Evolutionary conservation across 2,113 vertebrate genomes (phyloP).

Genomic region (Puffinus mauretanicus): DNA sequence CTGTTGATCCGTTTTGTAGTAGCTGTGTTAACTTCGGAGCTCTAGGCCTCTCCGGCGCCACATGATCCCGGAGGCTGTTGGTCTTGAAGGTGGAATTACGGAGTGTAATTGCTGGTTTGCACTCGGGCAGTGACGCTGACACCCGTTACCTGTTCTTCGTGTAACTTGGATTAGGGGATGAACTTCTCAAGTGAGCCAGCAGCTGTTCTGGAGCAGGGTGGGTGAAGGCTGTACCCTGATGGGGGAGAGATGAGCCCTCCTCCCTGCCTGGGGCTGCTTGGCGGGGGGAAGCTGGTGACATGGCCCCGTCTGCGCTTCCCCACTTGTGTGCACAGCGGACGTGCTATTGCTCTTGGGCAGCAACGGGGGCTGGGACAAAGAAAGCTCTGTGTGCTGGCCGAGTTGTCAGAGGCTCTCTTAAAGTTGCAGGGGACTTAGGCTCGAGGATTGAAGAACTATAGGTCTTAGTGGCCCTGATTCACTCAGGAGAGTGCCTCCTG

Average conservation of each 20-base stretch:
- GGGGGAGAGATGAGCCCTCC: not conserved
- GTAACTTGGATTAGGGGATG: fast-evolving
- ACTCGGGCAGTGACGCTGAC: fast-evolving
- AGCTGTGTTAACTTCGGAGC: not conserved
- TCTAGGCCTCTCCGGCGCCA: not conserved
- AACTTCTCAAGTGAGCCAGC: fast-evolving
- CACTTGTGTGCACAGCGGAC: not conserved
- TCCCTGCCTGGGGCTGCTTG: not conserved
- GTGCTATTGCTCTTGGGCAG: not conserved
- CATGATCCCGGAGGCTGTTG: not conserved
- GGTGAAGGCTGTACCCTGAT: not conserved
- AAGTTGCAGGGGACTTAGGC: not conserved
- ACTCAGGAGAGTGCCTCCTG: not conserved
- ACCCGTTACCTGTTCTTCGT: fast-evolving
- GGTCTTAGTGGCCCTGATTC: fast-evolving
- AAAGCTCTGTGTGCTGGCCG: not conserved
- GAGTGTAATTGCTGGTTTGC: fast-evolving
- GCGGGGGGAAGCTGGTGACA: not conserved
- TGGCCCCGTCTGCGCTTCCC: fast-evolving
- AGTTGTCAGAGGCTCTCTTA: not conserved
- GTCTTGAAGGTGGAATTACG: fast-evolving
- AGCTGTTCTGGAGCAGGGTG: not conserved
- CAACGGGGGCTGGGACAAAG: not conserved
- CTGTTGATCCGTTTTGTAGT: no score
- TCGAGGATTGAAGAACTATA: not conserved